Evolutionary conservation across 2,888 invertebrate species (phyloP).

Genomic region (Epistrophe eligans): DNA sequence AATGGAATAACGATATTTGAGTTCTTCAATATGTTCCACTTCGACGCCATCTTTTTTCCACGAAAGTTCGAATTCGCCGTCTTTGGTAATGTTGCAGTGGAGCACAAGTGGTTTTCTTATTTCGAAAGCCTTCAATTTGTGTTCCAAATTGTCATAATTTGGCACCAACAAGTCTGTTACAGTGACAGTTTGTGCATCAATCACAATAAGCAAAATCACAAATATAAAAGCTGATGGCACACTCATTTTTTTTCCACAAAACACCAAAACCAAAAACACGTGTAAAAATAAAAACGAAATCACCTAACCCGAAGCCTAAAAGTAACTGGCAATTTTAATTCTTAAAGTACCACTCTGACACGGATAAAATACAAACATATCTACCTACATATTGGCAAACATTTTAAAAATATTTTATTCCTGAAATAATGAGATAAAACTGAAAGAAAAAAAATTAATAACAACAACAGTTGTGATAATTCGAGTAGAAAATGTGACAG

Average conservation of each 20-base stretch:
- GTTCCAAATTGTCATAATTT: constrained; percentile 69
- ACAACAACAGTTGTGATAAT: background rate
- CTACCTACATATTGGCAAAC: constrained; percentile 12
- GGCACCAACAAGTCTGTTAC: constrained; percentile 52
- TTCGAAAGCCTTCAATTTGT: constrained; percentile 76
- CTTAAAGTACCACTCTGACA: constrained; percentile 16
- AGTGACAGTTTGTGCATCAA: constrained; percentile 38
- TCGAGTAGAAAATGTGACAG: background rate
- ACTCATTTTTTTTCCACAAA: constrained; percentile 20
- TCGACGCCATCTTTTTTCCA: constrained; percentile 83
- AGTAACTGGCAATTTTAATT: constrained; percentile 42
- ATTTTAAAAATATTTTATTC: constrained; percentile 36
- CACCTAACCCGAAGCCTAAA: constrained; percentile 3
- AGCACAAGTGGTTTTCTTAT: constrained; percentile 77
- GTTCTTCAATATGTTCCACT: constrained; percentile 79
- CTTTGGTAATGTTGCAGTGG: constrained; percentile 78
- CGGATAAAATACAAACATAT: constrained; percentile 12
- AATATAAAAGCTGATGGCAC: background rate
- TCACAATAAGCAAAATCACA: background rate
- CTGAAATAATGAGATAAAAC: constrained; percentile 38
- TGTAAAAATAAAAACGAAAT: constrained; percentile 6
- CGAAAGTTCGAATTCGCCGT: constrained; percentile 24
- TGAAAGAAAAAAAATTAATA: background rate
- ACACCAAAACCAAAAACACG: background rate
- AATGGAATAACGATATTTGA: constrained; percentile 81